Evolutionary conservation across 2,113 vertebrate genomes (phyloP).

Genomic region (Ctenodactylus gundi): DNA sequence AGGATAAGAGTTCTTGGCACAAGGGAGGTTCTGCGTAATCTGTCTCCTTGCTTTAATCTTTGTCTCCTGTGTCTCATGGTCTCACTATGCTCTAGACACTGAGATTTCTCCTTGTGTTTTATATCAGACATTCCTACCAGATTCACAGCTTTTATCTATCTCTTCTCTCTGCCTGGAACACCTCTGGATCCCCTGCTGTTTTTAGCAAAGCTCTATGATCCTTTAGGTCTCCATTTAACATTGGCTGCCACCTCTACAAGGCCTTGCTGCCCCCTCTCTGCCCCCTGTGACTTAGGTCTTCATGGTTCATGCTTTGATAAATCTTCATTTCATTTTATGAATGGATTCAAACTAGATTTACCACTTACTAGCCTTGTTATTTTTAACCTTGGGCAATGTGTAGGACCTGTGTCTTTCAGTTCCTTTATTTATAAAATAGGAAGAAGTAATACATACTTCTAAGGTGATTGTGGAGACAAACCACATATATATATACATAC

Average conservation of each 20-base stretch:
- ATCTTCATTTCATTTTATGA: not conserved
- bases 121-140: not conserved
- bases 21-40: not conserved
- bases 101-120: not conserved
- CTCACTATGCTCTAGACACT: too few species aligned
- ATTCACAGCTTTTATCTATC: not conserved
- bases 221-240: not conserved
- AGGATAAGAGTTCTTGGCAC: not conserved
- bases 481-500: not conserved
- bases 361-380: not conserved
- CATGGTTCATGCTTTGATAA: not conserved
- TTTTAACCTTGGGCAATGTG: not conserved
- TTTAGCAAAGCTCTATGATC: not conserved
- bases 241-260: not conserved
- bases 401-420: not conserved
- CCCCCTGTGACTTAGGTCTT: not conserved
- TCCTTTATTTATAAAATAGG: not conserved
- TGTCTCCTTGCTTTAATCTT: not conserved
- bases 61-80: not conserved
- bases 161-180: not conserved
- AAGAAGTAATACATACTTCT: not conserved
- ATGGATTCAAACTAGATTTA: slow-evolving; percentile 2
- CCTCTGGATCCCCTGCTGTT: not conserved
- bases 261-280: not conserved
- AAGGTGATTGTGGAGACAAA: not conserved